Percentiles rank a stretch among this genome's conserved stretches.
Conservation (phyloP, 1,140 invertebrate genomes). For the Bombus superbus region DNA sequence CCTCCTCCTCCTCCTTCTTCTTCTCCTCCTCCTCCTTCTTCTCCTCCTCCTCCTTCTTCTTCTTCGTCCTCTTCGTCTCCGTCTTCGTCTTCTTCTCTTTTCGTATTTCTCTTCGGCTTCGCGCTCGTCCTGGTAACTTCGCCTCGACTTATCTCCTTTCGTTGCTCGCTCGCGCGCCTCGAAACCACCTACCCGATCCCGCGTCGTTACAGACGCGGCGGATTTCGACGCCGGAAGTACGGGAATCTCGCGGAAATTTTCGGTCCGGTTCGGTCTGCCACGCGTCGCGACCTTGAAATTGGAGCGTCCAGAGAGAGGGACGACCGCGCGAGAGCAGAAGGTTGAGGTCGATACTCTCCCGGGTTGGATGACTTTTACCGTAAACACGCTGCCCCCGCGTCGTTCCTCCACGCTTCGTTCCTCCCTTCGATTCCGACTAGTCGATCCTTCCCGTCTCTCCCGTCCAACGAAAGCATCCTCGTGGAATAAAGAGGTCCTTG, state of each 20-base stretch:
- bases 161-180: conserved; percentile 15
- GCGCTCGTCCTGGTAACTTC: conserved; percentile 45
- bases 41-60: not conserved
- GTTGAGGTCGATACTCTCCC: conserved; percentile 50
- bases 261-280: not conserved
- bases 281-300: conserved; percentile 42
- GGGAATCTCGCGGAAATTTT: conserved; percentile 21
- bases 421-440: not conserved
- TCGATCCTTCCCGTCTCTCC: not conserved
- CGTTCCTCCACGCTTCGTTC: too few species aligned
- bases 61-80: conserved; percentile 20
- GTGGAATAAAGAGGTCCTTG: not conserved
- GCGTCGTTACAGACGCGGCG: not conserved
- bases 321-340: conserved; percentile 10
- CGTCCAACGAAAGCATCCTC: not conserved
- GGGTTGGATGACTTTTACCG: conserved; percentile 55
- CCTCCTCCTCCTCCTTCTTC: not conserved
- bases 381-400: conserved; percentile 41
- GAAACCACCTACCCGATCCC: not conserved
- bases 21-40: not conserved
- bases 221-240: conserved; percentile 25
- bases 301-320: conserved; percentile 3
- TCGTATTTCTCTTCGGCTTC: conserved; percentile 29
- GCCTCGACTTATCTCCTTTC: conserved; percentile 50
- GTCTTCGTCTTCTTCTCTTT: conserved; percentile 41